Conservation (phyloP, 2,113 vertebrate genomes). For the Ascaphus truei region DNA sequence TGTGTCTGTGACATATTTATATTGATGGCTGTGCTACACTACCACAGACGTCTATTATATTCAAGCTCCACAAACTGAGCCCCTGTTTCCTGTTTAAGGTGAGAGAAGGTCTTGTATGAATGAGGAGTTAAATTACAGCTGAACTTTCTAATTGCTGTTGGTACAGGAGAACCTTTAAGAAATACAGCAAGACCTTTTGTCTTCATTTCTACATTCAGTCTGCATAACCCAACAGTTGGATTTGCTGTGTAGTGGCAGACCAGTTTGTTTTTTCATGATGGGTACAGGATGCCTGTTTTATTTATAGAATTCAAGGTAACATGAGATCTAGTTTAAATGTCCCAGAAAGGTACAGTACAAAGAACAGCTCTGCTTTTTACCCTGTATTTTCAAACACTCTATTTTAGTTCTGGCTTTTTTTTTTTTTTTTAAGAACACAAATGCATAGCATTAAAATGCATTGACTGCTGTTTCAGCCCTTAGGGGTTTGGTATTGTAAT, state of each 20-base stretch:
- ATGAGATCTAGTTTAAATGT: not conserved
- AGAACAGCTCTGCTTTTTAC: not conserved
- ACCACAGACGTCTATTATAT: conserved; percentile 62
- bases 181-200: conserved; percentile 45
- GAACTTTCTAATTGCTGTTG: conserved; percentile 62
- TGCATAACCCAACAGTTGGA: conserved; percentile 1
- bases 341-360: not conserved
- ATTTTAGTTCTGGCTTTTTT: not conserved
- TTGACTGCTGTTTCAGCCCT: conserved; percentile 14
- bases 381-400: too few species aligned
- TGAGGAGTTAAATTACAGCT: conserved; percentile 67
- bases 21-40: conserved; percentile 56
- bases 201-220: conserved; percentile 23
- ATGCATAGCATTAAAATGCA: not conserved
- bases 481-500: conserved; percentile 36
- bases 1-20: conserved; percentile 68
- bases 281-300: not conserved
- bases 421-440: too few species aligned
- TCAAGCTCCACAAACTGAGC: conserved; percentile 55
- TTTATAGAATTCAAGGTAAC: not conserved
- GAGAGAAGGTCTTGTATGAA: conserved; percentile 57
- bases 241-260: conserved; percentile 4
- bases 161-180: conserved; percentile 52
- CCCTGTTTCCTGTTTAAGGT: conserved; percentile 68
- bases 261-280: not conserved